A percentile compares a stretch with the other conserved stretches of the same genome.
These are phyloP conservation scores for Distichodus sexfasciatus DNA, from an alignment of 2,797 vertebrate genomes.

Conservation along the genomic window DNA sequence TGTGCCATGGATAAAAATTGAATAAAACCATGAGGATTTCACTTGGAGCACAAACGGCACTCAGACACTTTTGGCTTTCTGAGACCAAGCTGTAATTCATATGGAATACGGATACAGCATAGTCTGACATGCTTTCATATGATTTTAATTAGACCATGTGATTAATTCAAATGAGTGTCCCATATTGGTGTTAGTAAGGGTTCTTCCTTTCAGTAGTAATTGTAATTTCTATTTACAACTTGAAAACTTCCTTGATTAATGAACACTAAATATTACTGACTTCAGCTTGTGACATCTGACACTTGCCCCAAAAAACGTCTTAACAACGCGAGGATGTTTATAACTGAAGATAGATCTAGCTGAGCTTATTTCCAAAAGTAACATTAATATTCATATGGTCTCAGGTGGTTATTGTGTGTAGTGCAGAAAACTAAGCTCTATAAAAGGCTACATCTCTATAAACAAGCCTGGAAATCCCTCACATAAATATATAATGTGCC, in stretches of 20 bases:
- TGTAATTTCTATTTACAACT: background rate
- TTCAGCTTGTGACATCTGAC: background rate
- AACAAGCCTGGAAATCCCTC: background rate
- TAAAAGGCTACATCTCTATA: too few species aligned
- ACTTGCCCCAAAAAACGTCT: background rate
- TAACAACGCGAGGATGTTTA: background rate
- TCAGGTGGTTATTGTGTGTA: background rate
- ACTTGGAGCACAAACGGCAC: background rate
- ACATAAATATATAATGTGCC: background rate
- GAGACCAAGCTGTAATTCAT: slow-evolving; percentile 17
- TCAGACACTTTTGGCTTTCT: slow-evolving; percentile 37
- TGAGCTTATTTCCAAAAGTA: background rate
- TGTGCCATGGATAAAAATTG: too few species aligned
- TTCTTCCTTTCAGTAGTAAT: background rate
- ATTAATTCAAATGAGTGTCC: too few species aligned
- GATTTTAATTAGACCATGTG: background rate
- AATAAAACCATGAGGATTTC: too few species aligned
- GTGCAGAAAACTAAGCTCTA: background rate
- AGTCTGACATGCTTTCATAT: slow-evolving; percentile 5
- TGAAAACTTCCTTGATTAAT: background rate
- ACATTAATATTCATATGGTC: background rate
- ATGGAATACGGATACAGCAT: slow-evolving; percentile 10
- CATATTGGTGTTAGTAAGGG: too few species aligned
- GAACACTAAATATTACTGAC: background rate
- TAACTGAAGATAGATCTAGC: background rate